These are phyloP conservation scores for Solenopsis invicta DNA, from an alignment of 1,140 invertebrate genomes.

Conservation along the genomic window DNA sequence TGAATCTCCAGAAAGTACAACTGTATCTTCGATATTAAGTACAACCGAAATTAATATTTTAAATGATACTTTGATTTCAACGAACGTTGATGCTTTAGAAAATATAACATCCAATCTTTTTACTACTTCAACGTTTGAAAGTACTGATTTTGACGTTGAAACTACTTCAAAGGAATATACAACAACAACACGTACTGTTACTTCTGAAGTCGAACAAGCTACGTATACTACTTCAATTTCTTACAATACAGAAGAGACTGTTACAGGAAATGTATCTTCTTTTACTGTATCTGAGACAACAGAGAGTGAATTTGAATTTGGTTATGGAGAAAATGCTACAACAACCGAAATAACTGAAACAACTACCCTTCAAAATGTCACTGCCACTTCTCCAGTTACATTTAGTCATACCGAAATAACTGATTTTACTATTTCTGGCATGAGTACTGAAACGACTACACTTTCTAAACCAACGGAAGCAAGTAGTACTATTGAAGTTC, in stretches of 20 bases:
- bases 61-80: not conserved
- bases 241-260: constrained; percentile 20
- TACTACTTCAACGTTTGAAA: constrained; percentile 9
- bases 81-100: constrained; percentile 19
- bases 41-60: constrained; percentile 11
- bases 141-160: constrained; percentile 1
- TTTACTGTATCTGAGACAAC: not conserved
- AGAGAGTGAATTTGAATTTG: constrained; percentile 6
- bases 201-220: not conserved
- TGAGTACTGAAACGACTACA: constrained; percentile 23
- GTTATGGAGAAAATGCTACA: not conserved
- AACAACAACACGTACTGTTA: not conserved
- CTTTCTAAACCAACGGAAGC: not conserved
- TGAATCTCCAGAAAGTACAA: not conserved
- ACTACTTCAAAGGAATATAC: constrained; percentile 36
- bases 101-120: constrained; percentile 21
- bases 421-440: not conserved
- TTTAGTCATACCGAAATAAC: constrained; percentile 3
- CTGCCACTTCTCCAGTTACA: not conserved
- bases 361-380: not conserved
- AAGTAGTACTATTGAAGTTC: constrained; percentile 23
- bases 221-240: not conserved
- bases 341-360: constrained; percentile 2
- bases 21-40: constrained; percentile 10
- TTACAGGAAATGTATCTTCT: constrained; percentile 35